Conservation (phyloP, 2,888 invertebrate species). For the Athetis lepigone region DNA sequence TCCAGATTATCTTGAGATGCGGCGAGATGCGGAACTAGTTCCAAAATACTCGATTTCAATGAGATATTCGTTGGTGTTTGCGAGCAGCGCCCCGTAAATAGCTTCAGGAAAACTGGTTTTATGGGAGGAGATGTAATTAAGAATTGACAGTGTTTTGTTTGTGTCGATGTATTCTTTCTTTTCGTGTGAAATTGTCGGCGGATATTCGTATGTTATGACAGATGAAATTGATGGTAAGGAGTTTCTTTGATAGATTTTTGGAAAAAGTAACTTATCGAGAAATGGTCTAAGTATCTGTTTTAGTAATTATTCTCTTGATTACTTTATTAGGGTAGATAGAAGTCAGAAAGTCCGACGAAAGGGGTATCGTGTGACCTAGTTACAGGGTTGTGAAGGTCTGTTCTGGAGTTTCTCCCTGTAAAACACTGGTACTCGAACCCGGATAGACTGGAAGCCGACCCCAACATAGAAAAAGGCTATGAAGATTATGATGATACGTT, state of each 20-base stretch:
- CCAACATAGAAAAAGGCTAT: no score
- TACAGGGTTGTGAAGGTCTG: no score
- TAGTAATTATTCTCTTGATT: neutral
- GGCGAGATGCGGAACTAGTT: conserved; percentile 19
- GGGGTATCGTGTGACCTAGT: no score
- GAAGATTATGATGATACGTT: no score
- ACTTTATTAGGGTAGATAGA: no score
- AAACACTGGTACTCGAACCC: no score
- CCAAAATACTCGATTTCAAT: neutral
- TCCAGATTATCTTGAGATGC: conserved; percentile 26
- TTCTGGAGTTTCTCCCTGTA: no score
- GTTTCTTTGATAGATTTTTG: neutral
- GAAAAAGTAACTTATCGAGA: neutral
- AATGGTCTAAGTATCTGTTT: neutral
- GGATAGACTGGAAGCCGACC: no score
- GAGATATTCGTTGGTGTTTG: conserved; percentile 17
- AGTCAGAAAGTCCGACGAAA: no score
- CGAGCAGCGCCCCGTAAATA: neutral
- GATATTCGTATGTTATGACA: neutral
- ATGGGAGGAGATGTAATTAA: conserved; percentile 42
- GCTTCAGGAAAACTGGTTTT: conserved; percentile 6
- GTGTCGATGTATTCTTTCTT: conserved; percentile 16
- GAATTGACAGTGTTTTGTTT: conserved; percentile 39
- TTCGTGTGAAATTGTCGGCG: conserved; percentile 16
- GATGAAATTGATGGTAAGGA: neutral